Percentiles rank a stretch among this genome's conserved stretches.
These are phyloP conservation scores for Sarotherodon lohbergeri DNA, from an alignment of 2,113 vertebrate species.

Conservation along the genomic window DNA sequence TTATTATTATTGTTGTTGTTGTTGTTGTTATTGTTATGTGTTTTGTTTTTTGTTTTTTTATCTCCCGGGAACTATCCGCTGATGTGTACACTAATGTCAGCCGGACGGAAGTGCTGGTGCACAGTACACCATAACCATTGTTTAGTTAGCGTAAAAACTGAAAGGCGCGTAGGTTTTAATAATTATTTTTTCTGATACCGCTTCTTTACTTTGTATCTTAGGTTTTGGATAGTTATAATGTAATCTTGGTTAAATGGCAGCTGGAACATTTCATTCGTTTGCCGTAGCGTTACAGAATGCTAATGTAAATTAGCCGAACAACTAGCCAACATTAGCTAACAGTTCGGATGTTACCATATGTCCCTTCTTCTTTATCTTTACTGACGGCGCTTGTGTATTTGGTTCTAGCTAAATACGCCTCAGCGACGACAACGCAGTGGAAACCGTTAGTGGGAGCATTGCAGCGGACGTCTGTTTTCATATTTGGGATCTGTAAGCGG, in stretches of 20 bases:
- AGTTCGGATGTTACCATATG: background rate
- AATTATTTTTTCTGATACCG: background rate
- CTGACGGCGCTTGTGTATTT: background rate
- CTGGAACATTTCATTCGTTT: background rate
- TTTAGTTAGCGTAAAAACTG: background rate
- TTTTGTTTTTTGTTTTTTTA: fast-evolving
- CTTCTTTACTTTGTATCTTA: background rate
- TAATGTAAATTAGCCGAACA: background rate
- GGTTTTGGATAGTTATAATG: fast-evolving
- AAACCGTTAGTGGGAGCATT: background rate
- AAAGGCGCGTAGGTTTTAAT: background rate
- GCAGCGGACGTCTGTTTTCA: background rate
- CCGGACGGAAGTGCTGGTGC: background rate
- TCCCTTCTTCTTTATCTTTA: background rate
- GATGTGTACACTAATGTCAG: background rate
- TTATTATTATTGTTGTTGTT: background rate
- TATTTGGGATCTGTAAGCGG: background rate
- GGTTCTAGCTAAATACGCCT: background rate
- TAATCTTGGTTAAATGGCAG: background rate
- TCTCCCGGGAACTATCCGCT: background rate
- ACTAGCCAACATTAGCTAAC: slow-evolving; percentile 8
- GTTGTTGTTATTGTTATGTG: background rate
- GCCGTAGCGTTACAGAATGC: background rate
- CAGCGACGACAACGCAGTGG: background rate
- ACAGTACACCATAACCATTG: background rate